These are phyloP conservation scores for Drosophila insularis DNA, from an alignment of 1,140 invertebrate species.

Conservation along the genomic window DNA sequence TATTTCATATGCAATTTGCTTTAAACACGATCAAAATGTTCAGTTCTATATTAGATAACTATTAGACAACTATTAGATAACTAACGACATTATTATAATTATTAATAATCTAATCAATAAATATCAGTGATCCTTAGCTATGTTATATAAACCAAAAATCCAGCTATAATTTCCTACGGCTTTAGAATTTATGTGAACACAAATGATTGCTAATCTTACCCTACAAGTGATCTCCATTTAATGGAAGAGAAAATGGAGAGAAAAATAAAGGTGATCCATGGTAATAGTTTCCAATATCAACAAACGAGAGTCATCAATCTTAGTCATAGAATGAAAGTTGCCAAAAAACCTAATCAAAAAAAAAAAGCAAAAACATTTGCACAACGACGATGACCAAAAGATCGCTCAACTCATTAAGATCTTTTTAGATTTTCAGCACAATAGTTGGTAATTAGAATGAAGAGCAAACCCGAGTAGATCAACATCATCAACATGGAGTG, in stretches of 20 bases:
- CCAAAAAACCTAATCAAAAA: constrained; percentile 17
- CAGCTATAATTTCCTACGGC: too few species aligned
- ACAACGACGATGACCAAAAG: background rate
- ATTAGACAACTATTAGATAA: too few species aligned
- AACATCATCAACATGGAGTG: background rate
- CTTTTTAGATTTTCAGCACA: background rate
- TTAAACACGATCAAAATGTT: too few species aligned
- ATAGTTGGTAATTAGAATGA: constrained; percentile 29
- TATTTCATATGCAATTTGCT: too few species aligned
- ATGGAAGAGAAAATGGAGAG: background rate
- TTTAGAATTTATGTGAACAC: too few species aligned
- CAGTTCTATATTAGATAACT: too few species aligned
- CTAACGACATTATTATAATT: too few species aligned
- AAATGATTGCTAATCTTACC: background rate
- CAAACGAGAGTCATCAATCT: constrained; percentile 1
- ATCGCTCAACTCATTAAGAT: background rate
- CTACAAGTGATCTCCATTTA: background rate
- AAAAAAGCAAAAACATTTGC: background rate
- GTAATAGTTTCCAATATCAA: background rate
- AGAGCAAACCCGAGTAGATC: background rate
- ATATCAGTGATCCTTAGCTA: too few species aligned
- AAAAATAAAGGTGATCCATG: background rate
- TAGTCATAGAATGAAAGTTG: constrained; percentile 17
- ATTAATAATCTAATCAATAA: too few species aligned
- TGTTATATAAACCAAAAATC: too few species aligned